A percentile compares a stretch with the other conserved stretches of the same genome.
phyloP scores from a whole-genome alignment of 2,888 invertebrate species.

The Sicus ferrugineus region DNA sequence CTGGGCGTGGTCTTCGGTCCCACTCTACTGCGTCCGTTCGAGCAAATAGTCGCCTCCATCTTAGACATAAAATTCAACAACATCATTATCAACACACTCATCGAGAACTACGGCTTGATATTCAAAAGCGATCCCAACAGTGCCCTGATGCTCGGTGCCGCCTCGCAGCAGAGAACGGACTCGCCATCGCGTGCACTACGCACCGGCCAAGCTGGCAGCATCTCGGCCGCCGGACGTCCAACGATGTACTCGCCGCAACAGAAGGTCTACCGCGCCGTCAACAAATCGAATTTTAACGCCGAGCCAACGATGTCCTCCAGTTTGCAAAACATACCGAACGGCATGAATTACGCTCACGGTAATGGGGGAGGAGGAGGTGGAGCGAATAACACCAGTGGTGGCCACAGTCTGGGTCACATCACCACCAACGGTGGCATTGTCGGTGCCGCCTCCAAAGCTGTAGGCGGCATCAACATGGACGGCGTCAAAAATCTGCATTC shows the following conservation, averaged over 20 bases:
- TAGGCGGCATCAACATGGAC: slow-evolving; percentile 50
- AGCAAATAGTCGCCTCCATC: slow-evolving; percentile 97
- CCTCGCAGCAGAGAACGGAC: slow-evolving; percentile 49
- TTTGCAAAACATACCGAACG: slow-evolving; percentile 65
- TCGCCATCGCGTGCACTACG: slow-evolving; percentile 61
- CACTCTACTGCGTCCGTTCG: slow-evolving; percentile 91
- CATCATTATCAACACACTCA: slow-evolving; percentile 95
- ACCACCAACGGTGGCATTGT: slow-evolving; percentile 47
- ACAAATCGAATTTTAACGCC: slow-evolving; percentile 62
- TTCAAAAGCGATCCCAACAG: slow-evolving; percentile 66
- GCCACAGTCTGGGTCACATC: slow-evolving; percentile 43
- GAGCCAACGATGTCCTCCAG: slow-evolving; percentile 64
- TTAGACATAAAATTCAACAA: slow-evolving; percentile 99
- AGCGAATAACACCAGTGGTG: slow-evolving; percentile 42
- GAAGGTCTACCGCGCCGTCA: slow-evolving; percentile 60
- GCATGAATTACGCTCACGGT: slow-evolving; percentile 59
- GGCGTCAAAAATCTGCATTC: slow-evolving; percentile 60
- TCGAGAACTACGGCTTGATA: slow-evolving; percentile 84
- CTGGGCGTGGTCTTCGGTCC: slow-evolving; percentile 98
- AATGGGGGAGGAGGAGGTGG: slow-evolving; percentile 42
- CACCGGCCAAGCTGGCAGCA: slow-evolving; percentile 51
- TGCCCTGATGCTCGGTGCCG: slow-evolving; percentile 42
- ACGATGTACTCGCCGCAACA: slow-evolving; percentile 62
- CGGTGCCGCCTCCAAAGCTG: too few species aligned
- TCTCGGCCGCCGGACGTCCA: slow-evolving; percentile 49